Conservation (phyloP, 2,113 vertebrate genomes). For the Forbesichthys papilliferus region DNA sequence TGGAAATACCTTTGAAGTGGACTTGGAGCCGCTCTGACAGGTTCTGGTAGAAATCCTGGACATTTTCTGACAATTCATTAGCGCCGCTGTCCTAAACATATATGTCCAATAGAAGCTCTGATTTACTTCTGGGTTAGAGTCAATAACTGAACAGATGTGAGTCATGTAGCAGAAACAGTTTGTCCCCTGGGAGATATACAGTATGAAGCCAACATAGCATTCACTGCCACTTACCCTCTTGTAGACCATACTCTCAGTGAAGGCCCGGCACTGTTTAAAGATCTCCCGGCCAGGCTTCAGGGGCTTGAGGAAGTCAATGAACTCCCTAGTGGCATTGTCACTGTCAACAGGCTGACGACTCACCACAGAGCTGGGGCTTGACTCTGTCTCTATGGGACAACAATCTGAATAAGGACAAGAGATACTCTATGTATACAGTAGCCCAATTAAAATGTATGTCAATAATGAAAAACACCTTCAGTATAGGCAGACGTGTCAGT, state of each 20-base stretch:
- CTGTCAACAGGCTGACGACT: conserved; percentile 82
- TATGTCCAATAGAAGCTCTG: neutral
- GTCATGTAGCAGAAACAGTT: neutral
- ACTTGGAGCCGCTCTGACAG: conserved; percentile 88
- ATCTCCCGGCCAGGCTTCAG: conserved; percentile 89
- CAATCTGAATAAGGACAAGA: conserved; percentile 72
- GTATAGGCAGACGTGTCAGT: too few relatives aligned
- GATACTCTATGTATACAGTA: neutral
- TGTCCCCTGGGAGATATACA: neutral
- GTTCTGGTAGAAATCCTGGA: conserved; percentile 97
- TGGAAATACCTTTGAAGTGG: conserved; percentile 86
- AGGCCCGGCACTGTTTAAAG: conserved; percentile 90
- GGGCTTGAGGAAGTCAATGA: conserved; percentile 92
- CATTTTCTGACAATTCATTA: conserved; percentile 91
- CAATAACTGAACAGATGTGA: neutral
- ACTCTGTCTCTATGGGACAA: conserved; percentile 74
- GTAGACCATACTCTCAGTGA: conserved; percentile 85
- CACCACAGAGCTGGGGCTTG: conserved; percentile 81
- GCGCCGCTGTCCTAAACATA: conserved; percentile 77
- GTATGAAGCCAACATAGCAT: neutral
- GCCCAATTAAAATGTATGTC: neutral
- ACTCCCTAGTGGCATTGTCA: conserved; percentile 86
- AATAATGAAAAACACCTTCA: too few relatives aligned
- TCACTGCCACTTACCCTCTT: conserved; percentile 81
- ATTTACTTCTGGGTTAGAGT: neutral